Evolutionary conservation across 1,140 invertebrate species (phyloP).

Genomic region (Lordiphosa mommai): DNA sequence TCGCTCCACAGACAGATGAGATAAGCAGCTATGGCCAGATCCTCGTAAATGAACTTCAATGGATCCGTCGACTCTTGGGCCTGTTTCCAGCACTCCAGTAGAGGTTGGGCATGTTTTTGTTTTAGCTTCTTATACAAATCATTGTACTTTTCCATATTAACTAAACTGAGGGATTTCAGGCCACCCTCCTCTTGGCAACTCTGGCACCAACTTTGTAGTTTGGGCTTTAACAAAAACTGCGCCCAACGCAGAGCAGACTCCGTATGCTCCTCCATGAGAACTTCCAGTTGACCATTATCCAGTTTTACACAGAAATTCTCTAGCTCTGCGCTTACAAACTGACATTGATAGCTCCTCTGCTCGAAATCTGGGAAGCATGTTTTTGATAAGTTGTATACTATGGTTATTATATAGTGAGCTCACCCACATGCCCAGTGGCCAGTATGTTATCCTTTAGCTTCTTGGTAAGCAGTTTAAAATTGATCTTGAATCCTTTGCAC

Average conservation of each 20-base stretch:
- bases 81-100: conserved; percentile 83
- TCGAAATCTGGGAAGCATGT: conserved; percentile 32
- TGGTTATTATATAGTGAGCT: neutral
- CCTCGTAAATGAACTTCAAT: conserved; percentile 97
- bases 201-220: conserved; percentile 48
- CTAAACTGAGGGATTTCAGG: conserved; percentile 83
- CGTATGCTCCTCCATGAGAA: neutral
- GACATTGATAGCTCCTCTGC: conserved; percentile 33
- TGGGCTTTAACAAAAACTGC: conserved; percentile 39
- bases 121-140: conserved; percentile 88
- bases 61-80: conserved; percentile 95
- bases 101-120: conserved; percentile 87
- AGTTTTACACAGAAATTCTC: conserved; percentile 43
- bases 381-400: too few species aligned
- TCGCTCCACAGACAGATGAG: conserved; percentile 89
- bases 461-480: conserved; percentile 63
- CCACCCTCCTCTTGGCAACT: conserved; percentile 12
- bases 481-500: conserved; percentile 39
- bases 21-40: conserved; percentile 96
- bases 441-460: conserved; percentile 44
- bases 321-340: conserved; percentile 26
- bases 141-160: conserved; percentile 87
- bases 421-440: conserved; percentile 54
- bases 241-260: conserved; percentile 23
- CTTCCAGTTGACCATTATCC: conserved; percentile 12